Evolutionary conservation across 2,113 vertebrate species (phyloP).

Genomic region (Callorhinus ursinus): DNA sequence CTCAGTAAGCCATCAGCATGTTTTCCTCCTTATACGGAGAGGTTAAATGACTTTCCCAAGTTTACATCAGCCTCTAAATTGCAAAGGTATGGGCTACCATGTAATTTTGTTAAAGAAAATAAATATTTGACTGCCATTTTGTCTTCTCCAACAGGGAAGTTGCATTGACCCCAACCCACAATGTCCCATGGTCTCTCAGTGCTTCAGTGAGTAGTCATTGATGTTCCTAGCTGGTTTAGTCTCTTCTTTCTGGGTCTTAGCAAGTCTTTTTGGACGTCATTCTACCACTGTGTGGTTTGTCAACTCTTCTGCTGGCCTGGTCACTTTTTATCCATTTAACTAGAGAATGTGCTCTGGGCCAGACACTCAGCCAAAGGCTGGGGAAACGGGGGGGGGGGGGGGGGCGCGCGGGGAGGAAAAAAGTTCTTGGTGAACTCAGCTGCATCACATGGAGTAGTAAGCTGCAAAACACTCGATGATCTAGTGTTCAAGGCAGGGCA

Average conservation of each 20-base stretch:
- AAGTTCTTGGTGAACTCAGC: not conserved
- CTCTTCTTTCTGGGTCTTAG: not conserved
- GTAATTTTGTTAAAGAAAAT: constrained; percentile 35
- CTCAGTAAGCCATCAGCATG: not conserved
- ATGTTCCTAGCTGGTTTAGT: not conserved
- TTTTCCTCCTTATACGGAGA: not conserved
- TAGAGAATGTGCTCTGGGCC: not conserved
- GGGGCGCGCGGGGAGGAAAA: not conserved
- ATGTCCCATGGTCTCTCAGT: not conserved
- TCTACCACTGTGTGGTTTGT: not conserved
- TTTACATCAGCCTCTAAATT: not conserved
- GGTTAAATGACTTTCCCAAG: not conserved
- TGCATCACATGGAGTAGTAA: not conserved
- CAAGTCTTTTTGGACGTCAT: not conserved
- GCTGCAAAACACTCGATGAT: not conserved
- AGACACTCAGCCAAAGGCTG: not conserved
- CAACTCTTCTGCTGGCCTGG: not conserved
- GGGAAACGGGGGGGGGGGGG: not conserved
- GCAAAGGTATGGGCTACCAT: not conserved
- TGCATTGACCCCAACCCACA: not conserved
- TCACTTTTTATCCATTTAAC: constrained; percentile 12
- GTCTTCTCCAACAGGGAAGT: not conserved
- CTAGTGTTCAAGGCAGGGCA: not conserved
- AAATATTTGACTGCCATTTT: not conserved
- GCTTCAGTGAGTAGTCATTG: not conserved